Base-by-base conservation (phyloP, 2,113 vertebrate genomes). In the Ramphastos sulfuratus region DNA sequence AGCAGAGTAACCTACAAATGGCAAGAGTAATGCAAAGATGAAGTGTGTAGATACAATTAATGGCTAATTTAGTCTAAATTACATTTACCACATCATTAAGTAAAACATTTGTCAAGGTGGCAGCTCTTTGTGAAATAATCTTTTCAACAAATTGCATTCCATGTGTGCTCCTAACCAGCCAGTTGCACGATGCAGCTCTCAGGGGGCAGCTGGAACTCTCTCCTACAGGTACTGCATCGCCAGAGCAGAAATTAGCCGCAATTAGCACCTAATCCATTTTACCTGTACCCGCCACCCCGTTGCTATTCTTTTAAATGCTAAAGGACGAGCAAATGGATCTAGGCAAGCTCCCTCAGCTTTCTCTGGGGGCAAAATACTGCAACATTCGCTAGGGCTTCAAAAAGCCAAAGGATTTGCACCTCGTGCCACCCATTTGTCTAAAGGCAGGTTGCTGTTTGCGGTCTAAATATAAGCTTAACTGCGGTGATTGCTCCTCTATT, bases 131-230 rank as follows among this genome's bases (percentile, higher is more conserved):
- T 74, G 27, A 85, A 95, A 87, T 72, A 82, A 61, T 54, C 66
- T 66, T 81, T 94, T 65, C 88, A 81, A 92, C 16, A 82, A 93
- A 83, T 61, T 76, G 42, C 75, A 31, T 91, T 94, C 55, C 81
- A 66, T 87, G 96, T 95, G 37, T 94, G 78, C 35, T 87, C 89
- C 48, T 96, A 96, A 96, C 87, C 67, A 95, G 75, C 37, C 69
- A 82, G 28, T 67, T 94, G 79, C 60, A 87, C 50, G 85, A 74
- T 55, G 64, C 30, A 61, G 71, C 63, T 25, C 76, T 56, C 94
- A 88, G 84, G 93, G 65, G 84, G 93, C 80, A 96, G 12, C 35
- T 76, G 59, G 63, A 88, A 84, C 33, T 79, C 1, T 42, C 67
- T 56, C 10, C 28, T 91, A 82, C 24, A 90, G 9, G 2, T 65